phyloP scores from a whole-genome alignment of 2,797 vertebrate species.

The Labeo calbasu region DNA sequence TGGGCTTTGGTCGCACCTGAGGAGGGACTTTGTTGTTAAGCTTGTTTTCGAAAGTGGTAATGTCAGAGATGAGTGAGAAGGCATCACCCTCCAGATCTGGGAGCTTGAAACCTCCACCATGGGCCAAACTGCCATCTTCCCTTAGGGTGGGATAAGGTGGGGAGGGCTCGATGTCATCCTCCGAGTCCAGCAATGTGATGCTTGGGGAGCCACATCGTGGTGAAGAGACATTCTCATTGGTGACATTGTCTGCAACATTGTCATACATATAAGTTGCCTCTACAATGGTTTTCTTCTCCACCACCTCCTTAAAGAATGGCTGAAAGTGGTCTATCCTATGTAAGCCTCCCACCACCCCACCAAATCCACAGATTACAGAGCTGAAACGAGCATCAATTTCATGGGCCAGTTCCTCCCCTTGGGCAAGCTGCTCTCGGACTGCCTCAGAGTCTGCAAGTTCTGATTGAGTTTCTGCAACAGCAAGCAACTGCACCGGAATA shows the following conservation, averaged over 20 bases:
- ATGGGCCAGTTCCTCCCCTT: slow-evolving; percentile 93
- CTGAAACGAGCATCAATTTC: slow-evolving; percentile 91
- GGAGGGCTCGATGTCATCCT: slow-evolving; percentile 89
- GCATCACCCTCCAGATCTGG: slow-evolving; percentile 87
- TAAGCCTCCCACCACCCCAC: slow-evolving; percentile 83
- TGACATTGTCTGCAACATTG: slow-evolving; percentile 90
- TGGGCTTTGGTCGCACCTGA: slow-evolving; percentile 90
- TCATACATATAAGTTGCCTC: slow-evolving; percentile 98
- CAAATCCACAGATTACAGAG: slow-evolving; percentile 82
- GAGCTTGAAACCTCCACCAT: slow-evolving; percentile 84
- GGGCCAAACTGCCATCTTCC: slow-evolving; percentile 81
- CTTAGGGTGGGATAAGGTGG: slow-evolving; percentile 81
- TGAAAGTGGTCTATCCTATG: slow-evolving; percentile 91
- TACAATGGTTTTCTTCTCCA: slow-evolving; percentile 90
- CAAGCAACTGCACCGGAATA: slow-evolving; percentile 91
- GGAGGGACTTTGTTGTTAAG: slow-evolving; percentile 93
- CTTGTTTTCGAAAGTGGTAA: slow-evolving; percentile 88
- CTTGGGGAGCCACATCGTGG: slow-evolving; percentile 90
- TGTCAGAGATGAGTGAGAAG: slow-evolving; percentile 83
- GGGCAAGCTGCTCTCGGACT: slow-evolving; percentile 86
- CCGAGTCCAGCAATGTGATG: slow-evolving; percentile 87
- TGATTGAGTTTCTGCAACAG: slow-evolving; percentile 84
- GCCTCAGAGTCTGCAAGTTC: slow-evolving; percentile 86
- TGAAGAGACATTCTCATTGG: slow-evolving; percentile 88
- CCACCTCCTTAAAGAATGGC: slow-evolving; percentile 88